Evolutionary conservation across 2,113 vertebrate species (phyloP).

Genomic region (Thamnophis sirtalis): DNA sequence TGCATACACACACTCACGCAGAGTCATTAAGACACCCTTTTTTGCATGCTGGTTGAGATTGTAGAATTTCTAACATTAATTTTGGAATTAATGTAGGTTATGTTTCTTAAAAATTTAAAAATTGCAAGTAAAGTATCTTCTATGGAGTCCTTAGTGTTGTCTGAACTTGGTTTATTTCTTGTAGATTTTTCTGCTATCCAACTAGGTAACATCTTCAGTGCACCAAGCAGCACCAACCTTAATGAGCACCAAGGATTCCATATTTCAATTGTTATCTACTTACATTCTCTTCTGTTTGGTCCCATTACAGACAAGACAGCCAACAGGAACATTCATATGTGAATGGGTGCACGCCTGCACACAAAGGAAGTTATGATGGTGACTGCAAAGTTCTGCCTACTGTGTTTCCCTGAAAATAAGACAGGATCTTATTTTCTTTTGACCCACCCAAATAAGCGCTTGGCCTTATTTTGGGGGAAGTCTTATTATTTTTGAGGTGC

Average conservation of each 20-base stretch:
- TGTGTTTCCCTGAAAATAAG: too few relatives aligned
- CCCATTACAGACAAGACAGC: neutral
- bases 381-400: neutral
- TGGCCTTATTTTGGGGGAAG: too few relatives aligned
- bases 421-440: too few relatives aligned
- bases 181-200: neutral
- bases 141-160: neutral
- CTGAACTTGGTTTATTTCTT: neutral
- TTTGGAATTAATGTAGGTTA: neutral
- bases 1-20: neutral
- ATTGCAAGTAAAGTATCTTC: neutral
- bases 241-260: neutral
- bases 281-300: neutral
- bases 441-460: too few relatives aligned
- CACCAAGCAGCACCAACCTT: neutral
- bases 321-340: neutral
- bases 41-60: neutral
- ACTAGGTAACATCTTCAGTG: neutral
- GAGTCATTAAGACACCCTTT: neutral
- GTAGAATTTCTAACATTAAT: neutral
- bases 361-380: neutral
- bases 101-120: neutral
- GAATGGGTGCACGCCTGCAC: too few relatives aligned
- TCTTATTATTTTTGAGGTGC: too few relatives aligned
- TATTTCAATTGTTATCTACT: neutral